Conservation (phyloP, 1,140 invertebrate genomes). For the Mesaphorura yosii region DNA sequence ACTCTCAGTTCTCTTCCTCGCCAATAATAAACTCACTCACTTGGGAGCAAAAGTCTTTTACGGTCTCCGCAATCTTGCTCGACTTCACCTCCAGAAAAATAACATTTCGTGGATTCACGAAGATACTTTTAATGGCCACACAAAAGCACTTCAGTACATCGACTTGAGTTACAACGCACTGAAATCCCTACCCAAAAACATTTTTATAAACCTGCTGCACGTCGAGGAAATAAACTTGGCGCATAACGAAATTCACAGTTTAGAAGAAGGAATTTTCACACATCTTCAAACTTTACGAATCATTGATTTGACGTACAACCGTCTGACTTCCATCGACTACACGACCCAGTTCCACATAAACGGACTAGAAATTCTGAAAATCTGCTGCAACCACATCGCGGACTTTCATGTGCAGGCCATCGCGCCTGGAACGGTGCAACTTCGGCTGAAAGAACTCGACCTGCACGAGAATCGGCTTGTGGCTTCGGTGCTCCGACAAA, state of each 20-base stretch:
- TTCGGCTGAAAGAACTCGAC: conserved; percentile 55
- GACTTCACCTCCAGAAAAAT: conserved; percentile 29
- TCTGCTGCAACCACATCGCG: conserved; percentile 25
- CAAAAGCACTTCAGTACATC: conserved; percentile 35
- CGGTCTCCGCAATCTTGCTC: conserved; percentile 22
- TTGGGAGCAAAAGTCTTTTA: conserved; percentile 33
- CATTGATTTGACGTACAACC: conserved; percentile 52
- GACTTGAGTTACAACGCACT: conserved; percentile 58
- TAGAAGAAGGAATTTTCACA: conserved; percentile 48
- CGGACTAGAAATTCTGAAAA: conserved; percentile 32
- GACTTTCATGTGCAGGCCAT: conserved; percentile 20
- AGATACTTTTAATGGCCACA: conserved; percentile 25
- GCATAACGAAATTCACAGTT: conserved; percentile 33
- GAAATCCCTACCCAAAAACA: conserved; percentile 31
- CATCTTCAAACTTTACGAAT: conserved; percentile 47
- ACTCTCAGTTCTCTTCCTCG: conserved; percentile 44
- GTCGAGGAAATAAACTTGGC: conserved; percentile 51
- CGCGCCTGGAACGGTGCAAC: conserved; percentile 34
- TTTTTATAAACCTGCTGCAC: conserved; percentile 56
- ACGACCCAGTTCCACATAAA: conserved; percentile 31
- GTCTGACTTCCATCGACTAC: conserved; percentile 42
- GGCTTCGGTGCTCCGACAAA: conserved; percentile 36
- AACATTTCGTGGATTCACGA: conserved; percentile 24
- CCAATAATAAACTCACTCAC: conserved; percentile 34
- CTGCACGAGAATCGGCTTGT: conserved; percentile 56